These are phyloP conservation scores for Xanthia togata DNA, from an alignment of 2,888 invertebrate species.

Conservation along the genomic window DNA sequence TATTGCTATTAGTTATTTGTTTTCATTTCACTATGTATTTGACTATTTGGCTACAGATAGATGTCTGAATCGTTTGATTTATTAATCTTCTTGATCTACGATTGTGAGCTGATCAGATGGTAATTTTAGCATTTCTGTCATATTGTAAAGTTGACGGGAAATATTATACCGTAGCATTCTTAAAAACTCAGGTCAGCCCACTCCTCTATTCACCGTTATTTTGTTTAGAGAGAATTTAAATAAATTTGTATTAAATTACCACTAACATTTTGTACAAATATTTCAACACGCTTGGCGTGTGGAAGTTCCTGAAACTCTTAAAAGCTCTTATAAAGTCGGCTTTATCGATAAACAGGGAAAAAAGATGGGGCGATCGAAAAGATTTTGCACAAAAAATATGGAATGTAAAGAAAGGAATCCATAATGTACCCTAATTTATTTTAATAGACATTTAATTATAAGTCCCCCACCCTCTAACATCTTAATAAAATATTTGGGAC, in stretches of 20 bases:
- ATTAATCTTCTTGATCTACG: neutral
- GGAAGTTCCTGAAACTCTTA: neutral
- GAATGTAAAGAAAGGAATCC: neutral
- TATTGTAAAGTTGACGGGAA: neutral
- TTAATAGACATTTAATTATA: slow-evolving; percentile 22
- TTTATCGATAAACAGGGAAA: neutral
- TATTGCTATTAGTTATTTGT: slow-evolving; percentile 37
- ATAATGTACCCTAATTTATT: slow-evolving; percentile 4
- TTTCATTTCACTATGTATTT: slow-evolving; percentile 23
- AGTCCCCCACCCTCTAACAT: neutral
- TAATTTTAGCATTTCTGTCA: neutral
- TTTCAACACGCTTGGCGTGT: neutral
- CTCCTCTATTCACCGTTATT: slow-evolving; percentile 13
- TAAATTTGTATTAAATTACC: neutral
- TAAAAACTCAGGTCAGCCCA: neutral
- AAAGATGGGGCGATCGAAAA: slow-evolving; percentile 14
- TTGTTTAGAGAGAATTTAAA: slow-evolving; percentile 1
- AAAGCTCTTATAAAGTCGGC: slow-evolving; percentile 11
- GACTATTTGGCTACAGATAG: neutral
- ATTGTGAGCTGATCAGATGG: neutral
- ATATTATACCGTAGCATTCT: slow-evolving; percentile 19
- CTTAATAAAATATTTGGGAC: slow-evolving; percentile 31
- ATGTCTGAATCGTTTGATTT: slow-evolving; percentile 15
- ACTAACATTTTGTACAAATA: neutral
- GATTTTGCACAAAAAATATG: slow-evolving; percentile 16